Evolutionary conservation across 30 jellyfish, hydroid and myxozoan genomes (phyloP).

Genomic region (Hydractinia symbiolongicarpus): DNA sequence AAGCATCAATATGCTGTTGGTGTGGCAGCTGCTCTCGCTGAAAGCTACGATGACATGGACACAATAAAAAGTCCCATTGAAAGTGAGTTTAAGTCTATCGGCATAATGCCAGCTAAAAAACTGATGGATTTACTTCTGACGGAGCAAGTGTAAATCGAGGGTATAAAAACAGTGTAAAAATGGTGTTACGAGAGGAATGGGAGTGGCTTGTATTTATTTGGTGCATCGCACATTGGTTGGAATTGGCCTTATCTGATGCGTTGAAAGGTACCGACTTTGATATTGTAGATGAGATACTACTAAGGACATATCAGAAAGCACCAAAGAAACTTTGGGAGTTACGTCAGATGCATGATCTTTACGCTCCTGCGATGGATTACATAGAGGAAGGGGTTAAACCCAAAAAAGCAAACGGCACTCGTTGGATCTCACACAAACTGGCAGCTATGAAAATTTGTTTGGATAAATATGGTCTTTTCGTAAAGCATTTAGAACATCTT

Average conservation of each 20-base stretch:
- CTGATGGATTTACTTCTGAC: slow-evolving; percentile 27
- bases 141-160: too few species aligned
- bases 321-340: slow-evolving; percentile 27
- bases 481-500: background rate
- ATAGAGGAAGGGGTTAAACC: background rate
- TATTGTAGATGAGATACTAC: slow-evolving; percentile 1
- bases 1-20: slow-evolving; percentile 14
- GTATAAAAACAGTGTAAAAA: slow-evolving; percentile 6
- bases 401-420: slow-evolving; percentile 24
- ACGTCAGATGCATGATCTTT: slow-evolving; percentile 10
- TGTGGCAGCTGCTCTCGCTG: slow-evolving; percentile 18
- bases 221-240: too few species aligned
- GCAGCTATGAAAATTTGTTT: slow-evolving; percentile 31
- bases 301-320: slow-evolving; percentile 19
- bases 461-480: slow-evolving; percentile 5
- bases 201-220: too few species aligned
- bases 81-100: background rate
- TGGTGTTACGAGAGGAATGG: too few species aligned
- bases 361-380: slow-evolving; percentile 3
- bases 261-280: too few species aligned
- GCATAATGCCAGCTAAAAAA: slow-evolving; percentile 9
- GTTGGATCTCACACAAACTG: slow-evolving; percentile 29
- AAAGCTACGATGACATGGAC: slow-evolving; percentile 26
- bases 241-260: too few species aligned
- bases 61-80: slow-evolving; percentile 1